Base-by-base conservation (phyloP, 2,888 invertebrate genomes). In the Imbricaverruca yamaguchii region DNA sequence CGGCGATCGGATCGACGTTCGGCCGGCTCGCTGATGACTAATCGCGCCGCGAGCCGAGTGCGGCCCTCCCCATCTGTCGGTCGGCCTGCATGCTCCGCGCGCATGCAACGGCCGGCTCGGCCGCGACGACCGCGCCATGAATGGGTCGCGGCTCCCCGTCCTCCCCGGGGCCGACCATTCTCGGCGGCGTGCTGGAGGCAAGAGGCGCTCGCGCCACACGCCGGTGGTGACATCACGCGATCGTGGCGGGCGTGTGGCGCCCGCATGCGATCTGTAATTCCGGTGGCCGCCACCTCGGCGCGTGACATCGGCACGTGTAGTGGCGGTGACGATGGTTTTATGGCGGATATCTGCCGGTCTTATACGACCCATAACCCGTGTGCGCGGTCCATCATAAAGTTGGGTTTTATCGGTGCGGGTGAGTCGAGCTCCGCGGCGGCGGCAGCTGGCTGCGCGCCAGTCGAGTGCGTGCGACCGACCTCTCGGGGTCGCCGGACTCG, bases 321-420 rank as follows among this genome's bases (percentile, higher is more conserved):
- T 8, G 18, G 61, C 18, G 61, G 61, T 18, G 61, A 39, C 39
- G 39, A 39, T 39, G 39, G 39, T 39, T 67, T 67, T 67, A 67
- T 12, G 25, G 67, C 4, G n/a, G n/a, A n/a, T 67, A 67, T 67
- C 25, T n/a, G 25, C 25, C 25, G 12, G 67, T 25, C 25, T 1
- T 67, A 67, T 67, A 67, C 67, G 67, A 25, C 67, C 67, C 67
- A 67, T 67, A 67, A 67, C 67, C 67, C 25, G 67, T 67, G 67
- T 25, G 67, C 13, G 13, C 12, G n/a, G 25, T 61, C 11, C 25
- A 67, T 67, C 67, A 67, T 67, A 67, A 67, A 67, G 25, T 25
- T n/a, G n/a, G 8, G 67, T 13, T 67, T 67, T 25, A 67, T 67
- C 67, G 67, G 67, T 25, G 25, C 25, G 12, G 65, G 8, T 12